These are phyloP conservation scores for Ophioninae sp. DNA, from an alignment of 2,888 invertebrate species.

Conservation along the genomic window DNA sequence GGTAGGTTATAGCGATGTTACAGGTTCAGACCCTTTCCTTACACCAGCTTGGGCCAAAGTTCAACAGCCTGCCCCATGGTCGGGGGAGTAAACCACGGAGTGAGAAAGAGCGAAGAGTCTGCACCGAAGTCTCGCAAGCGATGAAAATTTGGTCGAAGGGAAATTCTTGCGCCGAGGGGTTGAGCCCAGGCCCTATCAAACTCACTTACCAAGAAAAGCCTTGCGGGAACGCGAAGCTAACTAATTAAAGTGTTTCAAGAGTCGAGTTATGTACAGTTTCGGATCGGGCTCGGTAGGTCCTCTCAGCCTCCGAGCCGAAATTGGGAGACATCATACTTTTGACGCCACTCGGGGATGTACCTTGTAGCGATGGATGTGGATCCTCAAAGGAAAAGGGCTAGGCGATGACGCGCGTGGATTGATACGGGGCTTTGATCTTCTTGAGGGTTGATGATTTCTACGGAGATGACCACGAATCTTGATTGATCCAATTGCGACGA, in stretches of 20 bases:
- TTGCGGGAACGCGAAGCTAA: constrained; percentile 1
- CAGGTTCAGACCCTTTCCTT: constrained; percentile 9
- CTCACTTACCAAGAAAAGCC: constrained; percentile 12
- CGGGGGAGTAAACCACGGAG: constrained; percentile 15
- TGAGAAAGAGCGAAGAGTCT: constrained; percentile 26
- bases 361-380: no score
- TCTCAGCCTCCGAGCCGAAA: no score
- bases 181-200: constrained; percentile 2
- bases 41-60: constrained; percentile 41
- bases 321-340: no score
- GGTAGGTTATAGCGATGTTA: constrained; percentile 16
- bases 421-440: no score
- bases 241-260: constrained; percentile 13
- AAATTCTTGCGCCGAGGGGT: constrained; percentile 23
- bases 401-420: no score
- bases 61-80: constrained; percentile 29
- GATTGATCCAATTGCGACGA: no score
- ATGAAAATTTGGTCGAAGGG: constrained; percentile 50
- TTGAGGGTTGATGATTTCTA: no score
- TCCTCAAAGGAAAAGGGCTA: no score
- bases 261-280: background rate
- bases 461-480: no score
- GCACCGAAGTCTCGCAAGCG: constrained; percentile 36
- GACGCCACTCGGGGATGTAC: no score
- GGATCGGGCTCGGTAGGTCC: no score